Base-by-base conservation (phyloP, 2,888 invertebrate species). In the Aromia moschata region DNA sequence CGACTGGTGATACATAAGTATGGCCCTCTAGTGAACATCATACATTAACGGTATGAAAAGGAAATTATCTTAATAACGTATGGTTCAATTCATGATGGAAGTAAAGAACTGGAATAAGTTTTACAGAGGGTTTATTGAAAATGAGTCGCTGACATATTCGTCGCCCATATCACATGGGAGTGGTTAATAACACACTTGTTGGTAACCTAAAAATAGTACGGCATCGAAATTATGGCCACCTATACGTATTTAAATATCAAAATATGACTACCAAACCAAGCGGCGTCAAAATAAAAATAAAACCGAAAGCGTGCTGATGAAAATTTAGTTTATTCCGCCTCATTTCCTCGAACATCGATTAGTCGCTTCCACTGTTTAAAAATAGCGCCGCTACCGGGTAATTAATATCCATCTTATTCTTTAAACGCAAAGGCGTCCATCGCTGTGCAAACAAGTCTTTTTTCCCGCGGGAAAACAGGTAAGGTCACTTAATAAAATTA, bases 311-410 rank as follows among this genome's bases (percentile, higher is more conserved):
- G 31, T 31, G 45, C 45, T 16, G 31, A 5, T 31, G 45, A 7
- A 44, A 44, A 45, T 10, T 12, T 45, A 31, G 12, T 10, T 14
- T 31, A 25, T 2, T 43, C 15, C 25, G 45, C 14, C 31, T 45
- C 45, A 45, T 45, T 45, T 30, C 16, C 14, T 15, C 31, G 2
- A 12, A 45, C 31, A 31, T 45, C 31, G 45, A 45, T 45, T 16
- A 15, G 31, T 4, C 45, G 25, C 12, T 20, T 25, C 11, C 12
- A 31, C 14, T 15, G 25, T 30, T 43, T 20, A 45, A 31, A 31
- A 31, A 45, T 45, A 45, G 15, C 31, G 20, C 9, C 20, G 20
- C 18, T n/a, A 14, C 14, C 2, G 1, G 12, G 25, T 43, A 43
- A 43, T 43, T 43, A 43, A 43, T 43, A 25, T 36, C 12, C n/a